Conservation (phyloP, 2,113 vertebrate species). For the Pterocles orientalis region DNA sequence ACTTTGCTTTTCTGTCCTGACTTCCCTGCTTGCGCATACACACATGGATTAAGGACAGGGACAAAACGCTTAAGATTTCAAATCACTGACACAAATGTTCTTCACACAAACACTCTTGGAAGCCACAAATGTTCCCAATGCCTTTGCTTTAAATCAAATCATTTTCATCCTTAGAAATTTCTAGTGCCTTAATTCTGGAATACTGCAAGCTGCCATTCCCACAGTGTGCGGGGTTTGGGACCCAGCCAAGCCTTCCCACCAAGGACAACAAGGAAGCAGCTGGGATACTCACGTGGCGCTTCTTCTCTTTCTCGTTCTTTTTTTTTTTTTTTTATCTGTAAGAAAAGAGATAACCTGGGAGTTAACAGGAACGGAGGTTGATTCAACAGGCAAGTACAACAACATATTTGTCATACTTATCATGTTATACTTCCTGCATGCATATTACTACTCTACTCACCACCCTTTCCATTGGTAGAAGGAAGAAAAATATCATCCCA, state of each 20-base stretch:
- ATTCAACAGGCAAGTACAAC: neutral
- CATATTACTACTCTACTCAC: neutral
- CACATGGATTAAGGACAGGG: neutral
- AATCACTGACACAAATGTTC: neutral
- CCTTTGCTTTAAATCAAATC: neutral
- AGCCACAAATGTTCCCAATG: neutral
- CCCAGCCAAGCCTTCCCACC: rapidly evolving
- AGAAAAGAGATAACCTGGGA: neutral
- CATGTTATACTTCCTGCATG: neutral
- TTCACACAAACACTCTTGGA: neutral
- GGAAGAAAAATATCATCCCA: neutral
- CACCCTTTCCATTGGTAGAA: neutral
- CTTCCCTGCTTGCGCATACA: neutral
- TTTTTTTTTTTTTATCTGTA: neutral
- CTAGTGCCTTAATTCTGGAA: neutral
- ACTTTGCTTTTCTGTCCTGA: neutral
- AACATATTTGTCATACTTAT: neutral
- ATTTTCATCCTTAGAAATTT: neutral
- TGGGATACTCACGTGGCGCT: neutral
- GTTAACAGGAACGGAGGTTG: neutral
- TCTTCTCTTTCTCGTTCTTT: neutral
- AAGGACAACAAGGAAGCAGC: neutral
- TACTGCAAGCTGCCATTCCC: neutral
- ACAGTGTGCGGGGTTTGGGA: neutral
- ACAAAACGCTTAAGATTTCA: neutral